Evolutionary conservation across 2,797 vertebrate species (phyloP).

Genomic region (Eleutherodactylus coqui): DNA sequence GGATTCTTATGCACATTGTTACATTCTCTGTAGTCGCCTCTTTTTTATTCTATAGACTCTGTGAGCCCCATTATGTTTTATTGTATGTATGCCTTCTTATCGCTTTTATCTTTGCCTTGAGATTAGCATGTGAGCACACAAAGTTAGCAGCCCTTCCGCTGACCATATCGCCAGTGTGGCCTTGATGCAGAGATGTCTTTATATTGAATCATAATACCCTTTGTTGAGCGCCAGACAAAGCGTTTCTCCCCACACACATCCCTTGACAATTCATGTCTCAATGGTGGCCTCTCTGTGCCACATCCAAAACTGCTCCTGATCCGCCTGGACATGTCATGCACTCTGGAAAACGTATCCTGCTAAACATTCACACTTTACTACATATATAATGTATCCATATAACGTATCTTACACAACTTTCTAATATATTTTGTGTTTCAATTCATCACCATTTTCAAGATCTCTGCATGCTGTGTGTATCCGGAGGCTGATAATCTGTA

Average conservation of each 20-base stretch:
- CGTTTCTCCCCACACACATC: neutral
- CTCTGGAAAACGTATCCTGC: neutral
- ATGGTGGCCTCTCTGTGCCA: neutral
- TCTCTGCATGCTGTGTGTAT: too few relatives aligned
- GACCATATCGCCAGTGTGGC: neutral
- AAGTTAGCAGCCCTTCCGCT: neutral
- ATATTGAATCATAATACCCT: slow-evolving; percentile 22
- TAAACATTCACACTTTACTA: too few relatives aligned
- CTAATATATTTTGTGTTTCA: too few relatives aligned
- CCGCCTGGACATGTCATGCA: neutral
- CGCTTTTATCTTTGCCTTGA: neutral
- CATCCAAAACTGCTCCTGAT: neutral
- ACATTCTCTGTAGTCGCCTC: neutral
- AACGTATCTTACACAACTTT: too few relatives aligned
- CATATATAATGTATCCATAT: too few relatives aligned
- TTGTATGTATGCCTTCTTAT: neutral
- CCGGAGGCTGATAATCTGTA: too few relatives aligned
- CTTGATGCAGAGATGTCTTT: slow-evolving; percentile 5
- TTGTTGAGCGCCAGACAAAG: slow-evolving; percentile 33
- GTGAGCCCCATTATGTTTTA: neutral
- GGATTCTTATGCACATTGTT: neutral
- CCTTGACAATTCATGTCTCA: slow-evolving; percentile 25
- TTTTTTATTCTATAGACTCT: neutral
- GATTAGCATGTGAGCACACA: neutral
- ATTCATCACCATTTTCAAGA: too few relatives aligned